Evolutionary conservation across 2,888 invertebrate species (phyloP).

Genomic region (Zaprionus lineosus): DNA sequence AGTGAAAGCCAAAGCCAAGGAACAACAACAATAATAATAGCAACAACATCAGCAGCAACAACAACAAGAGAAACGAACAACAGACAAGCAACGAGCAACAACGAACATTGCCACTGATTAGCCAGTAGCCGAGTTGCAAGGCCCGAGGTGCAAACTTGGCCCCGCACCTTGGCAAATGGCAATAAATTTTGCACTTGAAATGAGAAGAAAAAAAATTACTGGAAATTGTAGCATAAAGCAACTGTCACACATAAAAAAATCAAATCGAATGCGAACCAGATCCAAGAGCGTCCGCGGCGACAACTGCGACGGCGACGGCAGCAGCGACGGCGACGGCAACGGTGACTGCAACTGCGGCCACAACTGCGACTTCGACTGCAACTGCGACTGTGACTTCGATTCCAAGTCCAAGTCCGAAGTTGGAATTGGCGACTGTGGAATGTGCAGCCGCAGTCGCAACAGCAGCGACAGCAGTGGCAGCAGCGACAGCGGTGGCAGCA

Average conservation of each 20-base stretch:
- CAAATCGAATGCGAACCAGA: conserved; percentile 38
- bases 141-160: conserved; percentile 45
- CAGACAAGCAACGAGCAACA: conserved; percentile 7
- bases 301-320: too few relatives aligned
- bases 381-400: too few relatives aligned
- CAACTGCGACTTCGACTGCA: too few relatives aligned
- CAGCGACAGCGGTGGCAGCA: conserved; percentile 26
- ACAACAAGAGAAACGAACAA: conserved; percentile 26
- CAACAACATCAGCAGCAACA: too few relatives aligned
- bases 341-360: too few relatives aligned
- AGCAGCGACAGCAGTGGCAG: conserved; percentile 1
- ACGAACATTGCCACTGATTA: conserved; percentile 70
- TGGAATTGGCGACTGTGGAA: neutral
- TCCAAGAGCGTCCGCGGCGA: conserved; percentile 17
- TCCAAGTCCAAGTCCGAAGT: conserved; percentile 2
- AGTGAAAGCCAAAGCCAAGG: conserved; percentile 69
- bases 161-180: conserved; percentile 69
- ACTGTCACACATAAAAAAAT: conserved; percentile 73
- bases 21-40: too few relatives aligned
- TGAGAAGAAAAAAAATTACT: conserved; percentile 72
- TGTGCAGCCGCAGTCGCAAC: conserved; percentile 25
- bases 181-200: conserved; percentile 78
- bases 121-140: conserved; percentile 58
- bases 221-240: conserved; percentile 74
- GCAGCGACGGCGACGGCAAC: too few relatives aligned